Evolutionary conservation across 2,888 invertebrate genomes (phyloP), one percentile per base, ranked within the genome.

Genomic region (Ctena decussata): DNA sequence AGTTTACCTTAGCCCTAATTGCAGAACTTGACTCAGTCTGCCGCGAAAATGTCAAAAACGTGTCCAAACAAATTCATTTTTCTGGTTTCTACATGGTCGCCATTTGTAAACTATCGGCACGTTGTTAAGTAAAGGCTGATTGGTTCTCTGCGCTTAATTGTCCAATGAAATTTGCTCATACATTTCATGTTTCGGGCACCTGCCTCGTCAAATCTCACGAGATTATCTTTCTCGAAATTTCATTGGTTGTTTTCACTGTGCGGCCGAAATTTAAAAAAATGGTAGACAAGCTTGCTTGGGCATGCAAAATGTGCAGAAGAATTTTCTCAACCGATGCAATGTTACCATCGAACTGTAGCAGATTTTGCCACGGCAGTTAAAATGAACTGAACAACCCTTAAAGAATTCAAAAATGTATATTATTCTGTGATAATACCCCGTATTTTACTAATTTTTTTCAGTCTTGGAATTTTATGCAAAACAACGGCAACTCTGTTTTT

Each of bases 261-360:
- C 90, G 85, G 85, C 89, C 91, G 86, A 92, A 92, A 91, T 92
- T 92, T 90, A 91, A 91, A 89, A n/a, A 92, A 90, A 90, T 89
- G 91, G 90, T 87, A 80, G 89, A 85, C 85, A 82, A 70, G 82
- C 91, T 77, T 90, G 92, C 85, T 77, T 76, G 82, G 86, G 80
- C 91, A 84, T 84, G 91, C 88, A 46, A 74, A 65, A 37, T 39
- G 41, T 80, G 30, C 30, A 21, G 18, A n/a, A n/a, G n/a, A n/a
- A n/a, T n/a, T n/a, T n/a, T n/a, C n/a, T n/a, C n/a, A n/a, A n/a
- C n/a, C n/a, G n/a, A n/a, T n/a, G n/a, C n/a, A n/a, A n/a, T n/a
- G n/a, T n/a, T n/a, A n/a, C n/a, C n/a, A n/a, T n/a, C n/a, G n/a
- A n/a, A n/a, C n/a, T n/a, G n/a, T n/a, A n/a, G n/a, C n/a, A n/a